Conservation (phyloP, 2,888 invertebrate species). For the Drosophila planitibia region DNA sequence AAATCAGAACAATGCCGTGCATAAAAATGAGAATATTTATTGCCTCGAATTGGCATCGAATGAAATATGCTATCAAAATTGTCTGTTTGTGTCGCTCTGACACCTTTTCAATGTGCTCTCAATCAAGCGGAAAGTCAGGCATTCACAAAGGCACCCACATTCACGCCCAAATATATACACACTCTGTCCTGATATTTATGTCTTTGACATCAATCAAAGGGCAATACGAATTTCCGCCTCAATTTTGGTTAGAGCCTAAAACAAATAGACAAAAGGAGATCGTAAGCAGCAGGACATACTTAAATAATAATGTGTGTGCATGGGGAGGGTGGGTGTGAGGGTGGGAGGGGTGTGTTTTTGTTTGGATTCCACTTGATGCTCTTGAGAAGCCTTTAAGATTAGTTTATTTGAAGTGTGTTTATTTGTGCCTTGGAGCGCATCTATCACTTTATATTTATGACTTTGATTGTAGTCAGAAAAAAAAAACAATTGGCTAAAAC, state of each 20-base stretch:
- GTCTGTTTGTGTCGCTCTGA: constrained; percentile 71
- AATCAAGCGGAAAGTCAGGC: constrained; percentile 69
- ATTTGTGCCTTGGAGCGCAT: constrained; percentile 50
- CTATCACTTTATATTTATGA: constrained; percentile 78
- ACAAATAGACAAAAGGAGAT: constrained; percentile 48
- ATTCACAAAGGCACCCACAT: constrained; percentile 29
- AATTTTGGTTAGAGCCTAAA: constrained; percentile 41
- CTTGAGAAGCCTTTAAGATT: constrained; percentile 37
- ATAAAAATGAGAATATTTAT: constrained; percentile 66
- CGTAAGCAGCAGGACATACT: constrained; percentile 18
- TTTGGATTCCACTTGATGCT: constrained; percentile 21
- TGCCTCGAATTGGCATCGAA: constrained; percentile 65
- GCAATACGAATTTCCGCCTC: constrained; percentile 50
- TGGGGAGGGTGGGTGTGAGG: not conserved
- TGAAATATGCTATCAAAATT: constrained; percentile 78
- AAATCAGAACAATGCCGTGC: constrained; percentile 40
- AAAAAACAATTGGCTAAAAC: constrained; percentile 32
- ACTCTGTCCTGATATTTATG: constrained; percentile 38
- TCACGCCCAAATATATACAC: constrained; percentile 7
- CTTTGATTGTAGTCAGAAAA: constrained; percentile 52
- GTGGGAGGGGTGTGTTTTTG: constrained; percentile 2
- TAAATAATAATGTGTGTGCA: constrained; percentile 8
- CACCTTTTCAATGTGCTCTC: constrained; percentile 71
- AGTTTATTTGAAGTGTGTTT: constrained; percentile 36
- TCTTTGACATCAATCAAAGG: constrained; percentile 74